Evolutionary conservation across 2,888 invertebrate genomes (phyloP).

Genomic region (Troides oblongomaculatus): DNA sequence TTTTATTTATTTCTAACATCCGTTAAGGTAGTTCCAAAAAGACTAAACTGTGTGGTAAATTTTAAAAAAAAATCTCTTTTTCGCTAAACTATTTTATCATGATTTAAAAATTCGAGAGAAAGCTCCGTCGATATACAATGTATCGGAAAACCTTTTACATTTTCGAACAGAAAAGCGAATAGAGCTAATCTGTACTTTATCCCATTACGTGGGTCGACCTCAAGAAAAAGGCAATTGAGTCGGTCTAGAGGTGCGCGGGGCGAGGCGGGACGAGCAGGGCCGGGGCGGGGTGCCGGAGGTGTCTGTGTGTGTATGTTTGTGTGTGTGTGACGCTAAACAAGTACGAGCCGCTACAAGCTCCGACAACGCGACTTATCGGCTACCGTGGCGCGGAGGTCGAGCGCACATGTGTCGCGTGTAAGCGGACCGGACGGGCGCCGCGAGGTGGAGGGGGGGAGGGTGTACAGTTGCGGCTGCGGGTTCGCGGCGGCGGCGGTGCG

Average conservation of each 20-base stretch:
- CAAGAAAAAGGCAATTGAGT: slow-evolving; percentile 74
- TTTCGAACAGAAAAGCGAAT: slow-evolving; percentile 61
- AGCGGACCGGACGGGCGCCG: neutral
- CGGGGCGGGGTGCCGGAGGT: neutral
- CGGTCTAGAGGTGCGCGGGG: slow-evolving; percentile 47
- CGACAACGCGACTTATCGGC: slow-evolving; percentile 63
- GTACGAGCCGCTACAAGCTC: slow-evolving; percentile 60
- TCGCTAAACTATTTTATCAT: neutral
- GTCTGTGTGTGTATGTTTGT: too few species aligned
- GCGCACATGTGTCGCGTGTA: slow-evolving; percentile 39
- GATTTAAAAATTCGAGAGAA: slow-evolving; percentile 33
- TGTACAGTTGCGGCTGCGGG: slow-evolving; percentile 31
- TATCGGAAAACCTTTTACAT: slow-evolving; percentile 47
- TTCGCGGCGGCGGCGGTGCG: slow-evolving; percentile 25
- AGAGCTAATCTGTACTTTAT: slow-evolving; percentile 74
- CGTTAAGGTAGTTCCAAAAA: too few species aligned
- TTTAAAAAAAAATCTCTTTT: neutral
- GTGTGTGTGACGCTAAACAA: slow-evolving; percentile 50
- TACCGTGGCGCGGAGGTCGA: slow-evolving; percentile 40
- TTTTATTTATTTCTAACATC: too few species aligned
- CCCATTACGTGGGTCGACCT: slow-evolving; percentile 71
- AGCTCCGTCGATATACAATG: slow-evolving; percentile 36
- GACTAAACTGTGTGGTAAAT: neutral
- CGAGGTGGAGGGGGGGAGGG: neutral
- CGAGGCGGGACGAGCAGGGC: slow-evolving; percentile 27